A percentile compares a stretch with the other conserved stretches of the same genome.
Conservation (phyloP, 2,888 invertebrate species). For the Apamea monoglypha region DNA sequence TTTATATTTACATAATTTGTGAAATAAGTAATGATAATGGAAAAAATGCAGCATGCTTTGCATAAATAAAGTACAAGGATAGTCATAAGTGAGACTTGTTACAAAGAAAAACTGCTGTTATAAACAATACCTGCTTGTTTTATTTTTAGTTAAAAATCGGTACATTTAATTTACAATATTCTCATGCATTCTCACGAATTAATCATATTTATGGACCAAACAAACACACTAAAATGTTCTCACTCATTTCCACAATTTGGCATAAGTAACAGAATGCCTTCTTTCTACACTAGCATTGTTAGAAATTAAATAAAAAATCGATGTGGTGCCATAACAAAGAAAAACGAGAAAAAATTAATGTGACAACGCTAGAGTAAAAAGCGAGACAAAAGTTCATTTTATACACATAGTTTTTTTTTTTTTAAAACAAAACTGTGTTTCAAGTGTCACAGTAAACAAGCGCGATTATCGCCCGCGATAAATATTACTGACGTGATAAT, state of each 20-base stretch:
- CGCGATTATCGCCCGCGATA: constrained; percentile 50
- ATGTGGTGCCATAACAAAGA: constrained; percentile 21
- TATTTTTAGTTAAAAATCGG: constrained; percentile 41
- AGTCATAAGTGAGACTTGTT: constrained; percentile 40
- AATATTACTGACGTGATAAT: constrained; percentile 50
- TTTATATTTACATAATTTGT: constrained; percentile 64
- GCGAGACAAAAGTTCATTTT: constrained; percentile 27
- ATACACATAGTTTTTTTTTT: constrained; percentile 22
- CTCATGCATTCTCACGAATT: constrained; percentile 30
- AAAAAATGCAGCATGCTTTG: constrained; percentile 56
- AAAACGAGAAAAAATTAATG: constrained; percentile 9
- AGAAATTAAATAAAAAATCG: constrained; percentile 25
- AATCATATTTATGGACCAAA: constrained; percentile 45
- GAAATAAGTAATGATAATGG: constrained; percentile 52
- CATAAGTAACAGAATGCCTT: constrained; percentile 56
- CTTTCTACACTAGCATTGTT: constrained; percentile 58
- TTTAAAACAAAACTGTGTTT: constrained; percentile 27
- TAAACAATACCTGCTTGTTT: constrained; percentile 52
- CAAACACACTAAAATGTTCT: constrained; percentile 56
- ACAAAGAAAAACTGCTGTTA: constrained; percentile 45
- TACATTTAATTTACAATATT: constrained; percentile 37
- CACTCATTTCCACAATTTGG: constrained; percentile 59
- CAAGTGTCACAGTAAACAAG: constrained; percentile 10
- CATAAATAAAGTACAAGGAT: constrained; percentile 46
- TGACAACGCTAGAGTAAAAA: constrained; percentile 50